These are phyloP conservation scores for Peromyscus maniculatus DNA, from an alignment of 2,113 vertebrate species.

Conservation along the genomic window DNA sequence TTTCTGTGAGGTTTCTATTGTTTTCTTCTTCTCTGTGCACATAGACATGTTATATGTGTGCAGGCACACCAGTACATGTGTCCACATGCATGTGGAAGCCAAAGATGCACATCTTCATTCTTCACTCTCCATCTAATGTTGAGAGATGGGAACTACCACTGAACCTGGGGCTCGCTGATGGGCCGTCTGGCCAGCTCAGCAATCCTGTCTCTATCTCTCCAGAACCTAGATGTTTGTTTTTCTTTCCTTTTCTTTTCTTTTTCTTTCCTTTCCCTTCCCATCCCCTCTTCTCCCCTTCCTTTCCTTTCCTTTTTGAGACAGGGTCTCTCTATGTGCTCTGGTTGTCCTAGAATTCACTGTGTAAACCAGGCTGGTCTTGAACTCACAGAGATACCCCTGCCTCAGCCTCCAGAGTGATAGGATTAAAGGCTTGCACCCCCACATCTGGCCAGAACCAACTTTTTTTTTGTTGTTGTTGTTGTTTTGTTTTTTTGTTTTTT, in stretches of 20 bases:
- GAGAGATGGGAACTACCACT: not conserved
- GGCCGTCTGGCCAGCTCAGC: not conserved
- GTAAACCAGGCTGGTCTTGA: too few relatives aligned
- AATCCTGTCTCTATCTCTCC: not conserved
- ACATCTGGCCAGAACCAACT: not conserved
- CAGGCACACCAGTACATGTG: not conserved
- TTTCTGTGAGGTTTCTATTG: not conserved
- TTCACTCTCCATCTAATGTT: not conserved
- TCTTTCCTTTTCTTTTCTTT: not conserved
- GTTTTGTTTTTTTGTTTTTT: too few relatives aligned
- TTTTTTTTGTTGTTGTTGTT: not conserved
- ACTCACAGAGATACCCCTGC: too few relatives aligned
- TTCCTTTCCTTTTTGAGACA: too few relatives aligned
- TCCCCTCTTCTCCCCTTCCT: too few relatives aligned
- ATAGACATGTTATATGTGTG: not conserved
- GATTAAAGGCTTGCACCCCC: too few relatives aligned
- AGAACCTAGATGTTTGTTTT: not conserved
- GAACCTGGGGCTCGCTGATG: not conserved
- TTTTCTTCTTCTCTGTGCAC: not conserved
- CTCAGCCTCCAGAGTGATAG: too few relatives aligned
- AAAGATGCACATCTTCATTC: not conserved
- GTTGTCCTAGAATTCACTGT: too few relatives aligned
- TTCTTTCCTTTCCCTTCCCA: not conserved
- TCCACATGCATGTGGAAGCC: not conserved
- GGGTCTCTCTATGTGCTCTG: not conserved